Base-by-base conservation (phyloP, 2,888 invertebrate genomes). In the Ennomos erosarius region DNA sequence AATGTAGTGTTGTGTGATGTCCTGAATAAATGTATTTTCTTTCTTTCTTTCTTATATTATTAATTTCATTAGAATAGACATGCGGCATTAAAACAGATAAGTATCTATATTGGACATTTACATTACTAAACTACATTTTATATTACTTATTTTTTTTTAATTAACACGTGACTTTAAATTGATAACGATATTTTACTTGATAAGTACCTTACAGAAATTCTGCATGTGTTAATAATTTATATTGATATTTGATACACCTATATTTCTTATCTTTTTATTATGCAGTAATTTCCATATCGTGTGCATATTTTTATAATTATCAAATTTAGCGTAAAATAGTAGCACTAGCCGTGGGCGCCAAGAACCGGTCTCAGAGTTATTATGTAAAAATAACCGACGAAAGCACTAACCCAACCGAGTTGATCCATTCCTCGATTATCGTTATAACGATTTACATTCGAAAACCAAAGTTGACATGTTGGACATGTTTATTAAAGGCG, bases 361-460 rank as follows among this genome's bases (percentile, higher is more conserved):
- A 34, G 51, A 64, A 66, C 64, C 48, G 63, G 59, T 63, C 42
- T 12, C 13, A 8, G 13, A 44, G 33, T 26, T 58, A 59, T 59
- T 61, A 66, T 59, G 51, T 55, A 55, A 60, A 65, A 64, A 60
- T 57, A 63, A 55, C 60, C 50, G 64, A 64, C 60, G 62, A 66
- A 64, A 68, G 56, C 60, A 56, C 62, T 62, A 55, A 57, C 44
- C 52, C 42, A 56, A 10, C 10, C 33, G 16, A 67, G 65, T 71
- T 74, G 74, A 79, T 75, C 78, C 74, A 81, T 80, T 75, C 64
- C 66, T 67, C 68, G 78, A 79, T 84, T 79, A 81, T 76, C 72
- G 74, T 74, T 67, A 77, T 69, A 70, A 72, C 71, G 71, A 75
- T 76, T 77, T 71, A 74, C 65, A 73, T 75, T 73, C 70, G 67